Conservation (phyloP, 2,797 vertebrate genomes). For the Lacerta viridis region DNA sequence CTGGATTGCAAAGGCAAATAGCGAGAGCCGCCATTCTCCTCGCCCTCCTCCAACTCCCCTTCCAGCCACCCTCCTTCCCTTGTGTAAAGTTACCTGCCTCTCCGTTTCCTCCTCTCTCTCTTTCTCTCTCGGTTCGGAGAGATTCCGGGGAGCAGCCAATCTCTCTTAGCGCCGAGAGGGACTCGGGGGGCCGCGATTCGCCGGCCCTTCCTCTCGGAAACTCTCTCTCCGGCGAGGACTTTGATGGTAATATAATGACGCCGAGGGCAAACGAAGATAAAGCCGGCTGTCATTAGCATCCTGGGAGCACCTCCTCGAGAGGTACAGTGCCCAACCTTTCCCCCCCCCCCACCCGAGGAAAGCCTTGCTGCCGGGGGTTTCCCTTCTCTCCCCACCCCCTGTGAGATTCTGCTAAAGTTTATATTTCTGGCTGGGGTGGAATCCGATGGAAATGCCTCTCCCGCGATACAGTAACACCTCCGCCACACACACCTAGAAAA, state of each 20-base stretch:
- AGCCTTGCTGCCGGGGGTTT: not conserved
- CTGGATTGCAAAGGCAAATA: not conserved
- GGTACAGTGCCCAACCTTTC: slow-evolving; percentile 38
- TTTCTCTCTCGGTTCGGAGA: slow-evolving; percentile 18
- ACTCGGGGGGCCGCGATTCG: slow-evolving; percentile 63
- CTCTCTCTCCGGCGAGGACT: slow-evolving; percentile 77
- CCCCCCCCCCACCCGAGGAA: not conserved
- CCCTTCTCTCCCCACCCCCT: not conserved
- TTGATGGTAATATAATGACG: slow-evolving; percentile 80
- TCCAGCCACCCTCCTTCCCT: too few species aligned
- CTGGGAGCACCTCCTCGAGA: slow-evolving; percentile 47
- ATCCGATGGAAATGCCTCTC: slow-evolving; percentile 30
- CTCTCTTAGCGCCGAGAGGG: slow-evolving; percentile 54
- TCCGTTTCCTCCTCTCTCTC: slow-evolving; percentile 26
- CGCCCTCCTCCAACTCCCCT: slow-evolving; percentile 25
- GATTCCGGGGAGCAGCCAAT: not conserved
- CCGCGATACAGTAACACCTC: not conserved
- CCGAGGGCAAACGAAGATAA: slow-evolving; percentile 82
- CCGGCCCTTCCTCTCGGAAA: slow-evolving; percentile 52
- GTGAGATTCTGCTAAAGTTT: slow-evolving; percentile 16
- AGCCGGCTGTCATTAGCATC: slow-evolving; percentile 76
- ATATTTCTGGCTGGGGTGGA: slow-evolving; percentile 25
- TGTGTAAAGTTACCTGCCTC: slow-evolving; percentile 78
- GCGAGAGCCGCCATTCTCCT: not conserved
- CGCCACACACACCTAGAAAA: not conserved